Evolutionary conservation across 2,113 vertebrate species (phyloP), one percentile per base, ranked within the genome.

Genomic region (Solenodon paradoxus): DNA sequence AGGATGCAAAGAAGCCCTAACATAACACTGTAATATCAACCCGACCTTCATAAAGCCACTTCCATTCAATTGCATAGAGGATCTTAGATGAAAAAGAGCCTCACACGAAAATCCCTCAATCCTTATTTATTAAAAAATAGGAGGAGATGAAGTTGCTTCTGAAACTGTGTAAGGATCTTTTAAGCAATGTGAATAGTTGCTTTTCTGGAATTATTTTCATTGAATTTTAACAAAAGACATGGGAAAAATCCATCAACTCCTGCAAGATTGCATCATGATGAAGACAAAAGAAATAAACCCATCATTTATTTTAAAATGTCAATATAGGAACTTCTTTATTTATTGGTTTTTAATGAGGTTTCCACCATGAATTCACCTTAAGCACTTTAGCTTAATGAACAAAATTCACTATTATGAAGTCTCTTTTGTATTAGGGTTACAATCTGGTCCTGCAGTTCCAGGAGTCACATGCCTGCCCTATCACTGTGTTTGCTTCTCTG

Each of bases 271-370:
- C 93, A 95, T 57, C 49, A 57, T 1, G 61, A 95, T 94, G 45
- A 91, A 97, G n/a, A 96, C 75, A 97, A 97, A 96, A 95, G 90
- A 84, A 97, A 97, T 78, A 95, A 97, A 78, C 47, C 77, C 63
- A 90, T 74, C 28, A 55, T 91, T 97, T 97, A 96, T 95, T 98
- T 85, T 8, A 95, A 98, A 97, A 66, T 94, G 92, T 96, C 84
- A 72, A 92, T 85, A 63, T 0, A 2, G 81, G 64, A 96, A 84
- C 32, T 64, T 94, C 78, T 88, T 90, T 95, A 88, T 61, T 97
- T 92, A 72, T 88, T 96, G 86, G 78, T 26, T 7, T 32, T 78
- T 92, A 96, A 92, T 63, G 69, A 90, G 92, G 42, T 93, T 92
- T 95, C 93, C 75, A 88, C 66, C 86, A 84, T 83, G 97, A 96